phyloP scores from a whole-genome alignment of 2,888 invertebrate genomes.

The Cheilosia vulpina region DNA sequence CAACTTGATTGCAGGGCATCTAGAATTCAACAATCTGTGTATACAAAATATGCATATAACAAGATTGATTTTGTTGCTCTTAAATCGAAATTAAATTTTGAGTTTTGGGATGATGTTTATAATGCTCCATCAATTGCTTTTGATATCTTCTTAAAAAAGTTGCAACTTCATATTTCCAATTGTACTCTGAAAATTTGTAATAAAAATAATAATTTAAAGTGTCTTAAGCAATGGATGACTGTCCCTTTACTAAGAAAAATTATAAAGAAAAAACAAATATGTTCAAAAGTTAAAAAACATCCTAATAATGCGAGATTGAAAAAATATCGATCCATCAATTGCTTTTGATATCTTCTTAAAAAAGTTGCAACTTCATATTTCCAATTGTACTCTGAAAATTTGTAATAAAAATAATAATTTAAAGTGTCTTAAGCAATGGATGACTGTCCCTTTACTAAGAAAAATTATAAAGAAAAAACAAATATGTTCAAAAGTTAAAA shows the following conservation, averaged over 20 bases:
- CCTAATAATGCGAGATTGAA: no score
- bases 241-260: no score
- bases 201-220: no score
- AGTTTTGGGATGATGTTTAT: constrained; percentile 22
- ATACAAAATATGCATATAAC: no score
- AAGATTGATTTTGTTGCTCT: constrained; percentile 13
- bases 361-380: constrained; percentile 17
- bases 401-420: constrained; percentile 2
- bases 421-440: constrained; percentile 18
- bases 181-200: no score
- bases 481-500: background rate
- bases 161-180: no score
- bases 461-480: constrained; percentile 2
- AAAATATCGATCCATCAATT: constrained; percentile 13
- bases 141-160: no score
- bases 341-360: constrained; percentile 15
- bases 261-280: no score
- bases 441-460: background rate
- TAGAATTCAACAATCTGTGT: no score
- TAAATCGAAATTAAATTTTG: constrained; percentile 10
- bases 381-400: constrained; percentile 2
- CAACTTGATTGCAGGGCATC: constrained; percentile 1
- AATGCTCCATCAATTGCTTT: no score
- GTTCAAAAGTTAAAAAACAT: no score
- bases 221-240: no score